Evolutionary conservation across 2,113 vertebrate genomes (phyloP).

Genomic region (Perccottus glenii): DNA sequence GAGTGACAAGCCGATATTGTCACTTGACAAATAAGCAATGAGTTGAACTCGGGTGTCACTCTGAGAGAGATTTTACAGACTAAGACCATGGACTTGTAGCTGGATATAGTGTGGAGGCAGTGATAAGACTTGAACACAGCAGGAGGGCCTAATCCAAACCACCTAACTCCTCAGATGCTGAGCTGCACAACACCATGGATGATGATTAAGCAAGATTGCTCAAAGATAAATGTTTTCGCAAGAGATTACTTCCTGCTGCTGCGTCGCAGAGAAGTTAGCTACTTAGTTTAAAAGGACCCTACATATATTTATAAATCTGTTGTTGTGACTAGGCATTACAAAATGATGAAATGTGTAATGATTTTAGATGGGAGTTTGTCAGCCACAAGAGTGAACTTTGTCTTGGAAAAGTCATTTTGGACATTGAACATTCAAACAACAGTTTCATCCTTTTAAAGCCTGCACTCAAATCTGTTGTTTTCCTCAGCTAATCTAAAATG

Average conservation of each 20-base stretch:
- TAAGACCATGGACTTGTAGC: slow-evolving; percentile 66
- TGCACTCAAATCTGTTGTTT: slow-evolving; percentile 27
- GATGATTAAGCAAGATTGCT: slow-evolving; percentile 75
- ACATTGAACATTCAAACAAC: slow-evolving; percentile 21
- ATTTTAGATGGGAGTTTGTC: slow-evolving; percentile 17
- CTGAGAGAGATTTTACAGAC: slow-evolving; percentile 36
- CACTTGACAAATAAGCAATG: slow-evolving; percentile 51
- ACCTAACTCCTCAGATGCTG: slow-evolving; percentile 72
- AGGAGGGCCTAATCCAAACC: slow-evolving; percentile 75
- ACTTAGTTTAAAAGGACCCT: slow-evolving; percentile 26
- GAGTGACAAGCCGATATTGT: slow-evolving; percentile 50
- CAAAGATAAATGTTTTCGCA: slow-evolving; percentile 72
- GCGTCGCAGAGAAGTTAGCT: slow-evolving; percentile 48
- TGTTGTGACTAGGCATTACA: slow-evolving; percentile 36
- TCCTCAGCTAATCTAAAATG: slow-evolving; percentile 31
- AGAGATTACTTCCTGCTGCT: slow-evolving; percentile 68
- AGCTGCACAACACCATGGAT: slow-evolving; percentile 65
- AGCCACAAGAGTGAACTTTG: slow-evolving; percentile 19
- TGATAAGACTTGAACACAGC: slow-evolving; percentile 72
- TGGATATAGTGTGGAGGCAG: slow-evolving; percentile 63
- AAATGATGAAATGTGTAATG: slow-evolving; percentile 38
- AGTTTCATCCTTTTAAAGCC: slow-evolving; percentile 26
- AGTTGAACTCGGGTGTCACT: slow-evolving; percentile 44
- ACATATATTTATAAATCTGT: slow-evolving; percentile 44
- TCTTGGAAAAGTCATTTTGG: slow-evolving; percentile 19